These are phyloP conservation scores for Tribolium castaneum DNA, from an alignment of 1,140 invertebrate species.

Conservation along the genomic window DNA sequence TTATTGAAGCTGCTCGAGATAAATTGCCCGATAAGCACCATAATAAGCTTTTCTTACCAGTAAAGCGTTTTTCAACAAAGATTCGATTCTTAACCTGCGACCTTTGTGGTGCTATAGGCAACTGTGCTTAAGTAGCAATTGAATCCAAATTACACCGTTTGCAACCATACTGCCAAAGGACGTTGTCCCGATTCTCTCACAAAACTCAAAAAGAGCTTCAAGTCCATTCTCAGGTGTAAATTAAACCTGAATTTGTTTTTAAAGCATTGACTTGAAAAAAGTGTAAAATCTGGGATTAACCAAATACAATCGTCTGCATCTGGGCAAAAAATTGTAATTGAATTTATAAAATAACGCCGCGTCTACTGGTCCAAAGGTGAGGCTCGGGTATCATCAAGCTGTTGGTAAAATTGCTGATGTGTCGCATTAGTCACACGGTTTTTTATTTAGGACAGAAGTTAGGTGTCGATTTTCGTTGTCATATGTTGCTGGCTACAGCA, in stretches of 20 bases:
- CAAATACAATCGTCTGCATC: constrained; percentile 37
- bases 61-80: constrained; percentile 23
- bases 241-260: too few species aligned
- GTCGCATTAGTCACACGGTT: constrained; percentile 27
- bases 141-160: constrained; percentile 9
- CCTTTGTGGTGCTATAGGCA: constrained; percentile 7
- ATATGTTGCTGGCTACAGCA: constrained; percentile 5
- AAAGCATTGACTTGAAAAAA: background rate
- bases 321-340: constrained; percentile 39
- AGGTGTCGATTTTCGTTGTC: constrained; percentile 22
- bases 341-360: constrained; percentile 31
- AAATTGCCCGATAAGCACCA: constrained; percentile 23
- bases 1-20: constrained; percentile 7
- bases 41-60: constrained; percentile 3
- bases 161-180: background rate
- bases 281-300: constrained; percentile 25
- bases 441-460: constrained; percentile 11
- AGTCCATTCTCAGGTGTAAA: too few species aligned
- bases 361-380: background rate
- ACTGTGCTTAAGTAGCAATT: constrained; percentile 28
- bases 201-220: background rate
- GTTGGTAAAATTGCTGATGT: constrained; percentile 29
- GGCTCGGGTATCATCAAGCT: too few species aligned
- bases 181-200: background rate
- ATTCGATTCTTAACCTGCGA: constrained; percentile 20